Percentiles rank a stretch among this genome's conserved stretches.
Conservation (phyloP, 2,888 invertebrate genomes). For the Euproctis similis region DNA sequence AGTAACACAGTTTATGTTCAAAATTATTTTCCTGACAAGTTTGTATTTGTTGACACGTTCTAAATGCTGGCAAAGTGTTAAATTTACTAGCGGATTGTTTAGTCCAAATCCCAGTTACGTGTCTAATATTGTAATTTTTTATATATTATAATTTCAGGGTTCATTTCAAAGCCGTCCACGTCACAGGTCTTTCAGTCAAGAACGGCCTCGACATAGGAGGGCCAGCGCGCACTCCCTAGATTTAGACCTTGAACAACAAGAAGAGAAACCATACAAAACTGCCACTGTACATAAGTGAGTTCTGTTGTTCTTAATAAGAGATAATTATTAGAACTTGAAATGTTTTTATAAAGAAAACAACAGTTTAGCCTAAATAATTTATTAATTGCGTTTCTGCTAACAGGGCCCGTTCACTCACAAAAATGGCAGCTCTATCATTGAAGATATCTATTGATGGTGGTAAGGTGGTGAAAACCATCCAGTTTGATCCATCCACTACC, state of each 20-base stretch:
- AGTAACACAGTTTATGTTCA: too few relatives aligned
- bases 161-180: conserved; percentile 41
- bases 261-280: conserved; percentile 32
- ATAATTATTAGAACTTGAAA: too few relatives aligned
- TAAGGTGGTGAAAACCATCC: conserved; percentile 97
- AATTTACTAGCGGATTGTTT: too few relatives aligned
- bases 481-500: conserved; percentile 96
- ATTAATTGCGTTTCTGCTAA: too few relatives aligned
- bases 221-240: conserved; percentile 47
- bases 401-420: conserved; percentile 56
- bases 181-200: conserved; percentile 53
- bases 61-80: too few relatives aligned
- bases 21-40: too few relatives aligned
- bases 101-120: too few relatives aligned
- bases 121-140: too few relatives aligned
- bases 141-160: too few relatives aligned
- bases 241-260: conserved; percentile 35
- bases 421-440: conserved; percentile 85
- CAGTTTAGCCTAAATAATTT: too few relatives aligned
- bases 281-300: conserved; percentile 55
- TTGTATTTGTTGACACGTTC: too few relatives aligned
- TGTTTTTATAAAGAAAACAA: too few relatives aligned
- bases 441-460: conserved; percentile 91
- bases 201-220: conserved; percentile 34
- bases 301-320: neutral